Base-by-base conservation (phyloP, 2,113 vertebrate genomes). In the Xyliphius kryptos region DNA sequence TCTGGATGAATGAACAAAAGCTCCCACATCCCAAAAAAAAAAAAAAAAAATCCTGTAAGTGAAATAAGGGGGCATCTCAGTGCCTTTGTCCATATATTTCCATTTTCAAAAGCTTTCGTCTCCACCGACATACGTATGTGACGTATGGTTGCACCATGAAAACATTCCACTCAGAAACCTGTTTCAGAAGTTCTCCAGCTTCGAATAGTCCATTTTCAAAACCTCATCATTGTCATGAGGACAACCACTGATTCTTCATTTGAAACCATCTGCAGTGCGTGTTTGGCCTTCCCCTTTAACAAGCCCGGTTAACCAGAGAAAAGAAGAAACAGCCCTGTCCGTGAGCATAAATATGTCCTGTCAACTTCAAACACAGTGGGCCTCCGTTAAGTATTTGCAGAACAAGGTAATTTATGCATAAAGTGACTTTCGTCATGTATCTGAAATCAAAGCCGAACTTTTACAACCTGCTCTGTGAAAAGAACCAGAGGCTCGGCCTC, bases 401-500 rank as follows among this genome's bases (percentile, higher is more conserved):
- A 81, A 87, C 68, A 78, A 86, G 77, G 87, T 93, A 90, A 93
- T 93, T 94, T 92, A 92, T 92, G 91, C 89, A 91, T 83, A 88
- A 91, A 90, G 87, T 87, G 85, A 81, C 85, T 86, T 90, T 91
- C 88, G 83, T 92, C 90, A 92, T 91, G 88, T 91, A 91, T 89
- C 86, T 88, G 86, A 89, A 94, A 90, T 92, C 91, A 92, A 91
- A 93, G 91, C 88, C 87, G 87, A 91, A 90, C 87, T 85, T 94
- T 95, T 94, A 92, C 80, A 88, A 87, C 82, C 88, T 92, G 89
- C 81, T 80, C 59, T 74, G 82, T 91, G 91, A 94, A 87, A 82
- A 79, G 88, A 89, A 82, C 85, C 92, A 96, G 91, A 86, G 69
- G 20, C 32, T 48, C 46, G 66, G 77, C 73, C 50, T 76, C 81